A percentile compares a stretch with the other conserved stretches of the same genome.
phyloP scores from a whole-genome alignment of 2,113 vertebrate genomes.

The Ia io region DNA sequence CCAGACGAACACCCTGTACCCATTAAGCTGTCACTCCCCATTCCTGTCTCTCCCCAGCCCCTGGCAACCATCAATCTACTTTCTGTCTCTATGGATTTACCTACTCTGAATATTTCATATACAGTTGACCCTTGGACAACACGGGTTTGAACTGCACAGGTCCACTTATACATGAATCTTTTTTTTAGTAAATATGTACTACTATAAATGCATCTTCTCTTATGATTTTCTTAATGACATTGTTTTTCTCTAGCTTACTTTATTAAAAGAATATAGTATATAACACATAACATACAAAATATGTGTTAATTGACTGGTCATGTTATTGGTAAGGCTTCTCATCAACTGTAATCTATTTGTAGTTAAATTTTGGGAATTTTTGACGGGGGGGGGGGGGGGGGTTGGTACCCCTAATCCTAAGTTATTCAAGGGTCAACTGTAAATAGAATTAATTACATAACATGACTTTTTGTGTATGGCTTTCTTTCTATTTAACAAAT shows the following conservation, averaged over 20 bases:
- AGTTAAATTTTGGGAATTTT: not conserved
- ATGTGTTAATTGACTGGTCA: not conserved
- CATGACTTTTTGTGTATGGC: not conserved
- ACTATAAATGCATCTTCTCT: not conserved
- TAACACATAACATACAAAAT: not conserved
- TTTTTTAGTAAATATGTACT: not conserved
- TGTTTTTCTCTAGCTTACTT: not conserved
- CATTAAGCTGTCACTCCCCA: not conserved
- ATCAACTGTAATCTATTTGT: not conserved
- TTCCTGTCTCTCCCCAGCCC: not conserved
- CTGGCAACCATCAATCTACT: not conserved
- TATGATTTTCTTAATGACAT: not conserved
- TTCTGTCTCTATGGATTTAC: not conserved
- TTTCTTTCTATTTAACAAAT: not conserved
- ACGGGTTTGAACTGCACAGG: not conserved
- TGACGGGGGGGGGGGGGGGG: not conserved
- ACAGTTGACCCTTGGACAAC: not conserved
- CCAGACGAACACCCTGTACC: not conserved
- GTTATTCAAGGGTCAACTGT: not conserved
- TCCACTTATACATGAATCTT: not conserved
- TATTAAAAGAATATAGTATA: not conserved
- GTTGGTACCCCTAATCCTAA: not conserved
- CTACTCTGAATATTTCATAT: not conserved
- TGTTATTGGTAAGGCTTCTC: not conserved
- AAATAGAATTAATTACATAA: not conserved